phyloP scores from a whole-genome alignment of 2,888 invertebrate genomes.

The Phorcus lineatus region DNA sequence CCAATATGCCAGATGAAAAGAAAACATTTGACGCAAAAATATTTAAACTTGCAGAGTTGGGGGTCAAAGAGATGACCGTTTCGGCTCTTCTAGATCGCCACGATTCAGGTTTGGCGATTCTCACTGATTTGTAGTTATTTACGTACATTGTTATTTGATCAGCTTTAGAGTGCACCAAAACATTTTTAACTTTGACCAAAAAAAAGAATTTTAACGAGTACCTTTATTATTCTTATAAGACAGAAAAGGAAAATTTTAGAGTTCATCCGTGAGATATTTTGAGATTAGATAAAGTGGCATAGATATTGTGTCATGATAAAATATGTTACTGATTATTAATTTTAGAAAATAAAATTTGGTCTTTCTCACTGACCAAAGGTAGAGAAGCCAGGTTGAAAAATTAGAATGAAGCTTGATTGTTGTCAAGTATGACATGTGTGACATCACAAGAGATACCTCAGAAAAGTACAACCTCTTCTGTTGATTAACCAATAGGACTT shows the following conservation, averaged over 20 bases:
- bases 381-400: too few species aligned
- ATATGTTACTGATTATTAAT: not conserved
- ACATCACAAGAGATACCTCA: too few species aligned
- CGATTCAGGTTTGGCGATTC: conserved; percentile 18
- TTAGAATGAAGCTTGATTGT: too few species aligned
- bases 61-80: conserved; percentile 18
- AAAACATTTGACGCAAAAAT: not conserved
- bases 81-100: conserved; percentile 19
- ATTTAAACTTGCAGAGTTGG: conserved; percentile 20
- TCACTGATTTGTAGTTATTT: not conserved
- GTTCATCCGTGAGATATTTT: not conserved
- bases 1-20: not conserved
- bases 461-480: too few species aligned
- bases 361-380: too few species aligned
- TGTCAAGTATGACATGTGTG: too few species aligned
- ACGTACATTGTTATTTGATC: too few species aligned
- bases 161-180: too few species aligned
- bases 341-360: too few species aligned
- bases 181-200: too few species aligned
- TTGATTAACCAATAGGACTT: too few species aligned
- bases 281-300: not conserved
- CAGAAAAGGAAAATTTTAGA: not conserved
- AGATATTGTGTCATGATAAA: not conserved
- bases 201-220: too few species aligned
- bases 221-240: not conserved